Evolutionary conservation across 2,888 invertebrate species (phyloP).

Genomic region (Orthonychiurus folsomi): DNA sequence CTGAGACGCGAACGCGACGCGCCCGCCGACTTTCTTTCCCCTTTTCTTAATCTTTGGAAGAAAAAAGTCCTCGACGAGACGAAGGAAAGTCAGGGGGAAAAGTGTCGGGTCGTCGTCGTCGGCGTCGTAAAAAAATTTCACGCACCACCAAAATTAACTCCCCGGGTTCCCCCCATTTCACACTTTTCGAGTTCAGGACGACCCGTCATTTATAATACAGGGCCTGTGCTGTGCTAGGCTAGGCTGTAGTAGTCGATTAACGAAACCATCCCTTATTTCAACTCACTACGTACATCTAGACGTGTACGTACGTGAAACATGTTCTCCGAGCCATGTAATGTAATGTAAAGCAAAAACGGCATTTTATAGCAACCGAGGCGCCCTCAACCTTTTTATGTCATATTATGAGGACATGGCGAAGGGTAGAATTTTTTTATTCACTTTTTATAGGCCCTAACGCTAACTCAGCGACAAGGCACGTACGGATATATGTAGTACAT

Average conservation of each 20-base stretch:
- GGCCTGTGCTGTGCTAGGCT: slow-evolving; percentile 4
- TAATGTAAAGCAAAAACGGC: background rate
- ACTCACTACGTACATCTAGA: background rate
- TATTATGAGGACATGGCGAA: background rate
- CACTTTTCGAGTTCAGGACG: slow-evolving; percentile 38
- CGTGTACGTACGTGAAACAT: background rate
- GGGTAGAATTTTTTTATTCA: slow-evolving; percentile 20
- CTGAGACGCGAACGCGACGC: too few relatives aligned
- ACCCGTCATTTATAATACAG: slow-evolving; percentile 39
- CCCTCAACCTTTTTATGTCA: background rate
- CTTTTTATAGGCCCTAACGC: slow-evolving; percentile 23
- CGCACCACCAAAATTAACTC: slow-evolving; percentile 40
- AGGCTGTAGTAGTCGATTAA: background rate
- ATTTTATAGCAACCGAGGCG: background rate
- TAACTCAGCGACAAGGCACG: background rate
- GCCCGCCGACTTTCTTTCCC: background rate
- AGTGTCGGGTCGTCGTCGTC: slow-evolving; percentile 6
- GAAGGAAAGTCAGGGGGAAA: too few relatives aligned
- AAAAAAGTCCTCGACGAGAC: too few relatives aligned
- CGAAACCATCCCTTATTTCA: background rate
- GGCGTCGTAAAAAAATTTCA: slow-evolving; percentile 34
- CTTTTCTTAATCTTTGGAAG: slow-evolving; percentile 8
- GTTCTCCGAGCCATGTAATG: background rate
- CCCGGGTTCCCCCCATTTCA: slow-evolving; percentile 35
- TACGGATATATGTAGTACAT: slow-evolving; percentile 9